Evolutionary conservation across 2,888 invertebrate species (phyloP), one percentile per base, ranked within the genome.

Genomic region (Drosophila putrida): DNA sequence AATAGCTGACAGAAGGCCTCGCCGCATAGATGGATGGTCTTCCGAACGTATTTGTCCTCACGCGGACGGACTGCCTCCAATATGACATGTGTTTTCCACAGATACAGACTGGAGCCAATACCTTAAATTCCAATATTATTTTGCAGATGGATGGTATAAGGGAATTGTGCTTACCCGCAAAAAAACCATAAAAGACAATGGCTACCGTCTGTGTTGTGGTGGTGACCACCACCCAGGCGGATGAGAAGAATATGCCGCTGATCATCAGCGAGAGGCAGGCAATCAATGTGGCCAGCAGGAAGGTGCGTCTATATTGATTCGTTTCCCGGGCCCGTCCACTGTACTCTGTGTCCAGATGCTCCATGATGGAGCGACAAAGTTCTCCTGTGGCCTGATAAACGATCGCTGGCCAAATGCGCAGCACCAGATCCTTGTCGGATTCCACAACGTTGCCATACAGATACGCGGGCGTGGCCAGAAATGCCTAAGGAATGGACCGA

Each of bases 1-100:
- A 92, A 92, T 9, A 92, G 80, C 71, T 92, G 92, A 61, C 92
- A 92, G 68, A 92, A 92, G 13, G 92, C 92, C 70, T 92, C 92
- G 13, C 92, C 92, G 50, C 92, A 92, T 15, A 92, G 70, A 41
- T 90, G 91, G 28, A 92, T 92, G 0, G 92, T 92, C 59, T 92
- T 92, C 28, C 92, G 88, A 3, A 92, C 92, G 44, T 90, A 92
- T 68, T 92, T 92, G 54, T 92, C 92, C 64, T 92, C 92, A 0
- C 91, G 90, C 8, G 92, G 92, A 38, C 92, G 91, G n/a, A 92
- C 92, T 33, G 91, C 91, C 72, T 92, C 92, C 53, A 92, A 70
- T 49, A 92, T 92, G 5, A 90, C 90, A 50, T 92, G 92, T 0
- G 92, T 92, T 64, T 91, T 91, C 87, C 91, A 91, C 33, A 90